Evolutionary conservation across 2,888 invertebrate species (phyloP).

Genomic region (Zygogramma bicolorata): DNA sequence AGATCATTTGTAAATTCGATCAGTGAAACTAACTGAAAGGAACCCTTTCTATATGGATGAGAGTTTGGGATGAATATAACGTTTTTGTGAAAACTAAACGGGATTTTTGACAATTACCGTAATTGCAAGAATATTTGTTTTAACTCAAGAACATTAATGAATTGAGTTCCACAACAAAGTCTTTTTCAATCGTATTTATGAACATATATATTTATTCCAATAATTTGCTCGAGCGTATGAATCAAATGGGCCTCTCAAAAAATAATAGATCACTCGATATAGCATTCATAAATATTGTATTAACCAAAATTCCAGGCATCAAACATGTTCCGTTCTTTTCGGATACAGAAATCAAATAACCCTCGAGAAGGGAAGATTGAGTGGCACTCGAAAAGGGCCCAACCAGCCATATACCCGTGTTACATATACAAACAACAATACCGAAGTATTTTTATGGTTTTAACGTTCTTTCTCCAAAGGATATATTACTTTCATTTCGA

Average conservation of each 20-base stretch:
- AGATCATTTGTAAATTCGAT: too few relatives aligned
- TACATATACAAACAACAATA: conserved; percentile 50
- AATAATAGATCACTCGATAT: not conserved
- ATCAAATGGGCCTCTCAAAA: not conserved
- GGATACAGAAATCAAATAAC: conserved; percentile 16
- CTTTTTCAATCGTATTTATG: too few relatives aligned
- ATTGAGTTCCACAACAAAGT: too few relatives aligned
- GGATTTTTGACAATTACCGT: too few relatives aligned
- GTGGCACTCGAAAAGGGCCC: conserved; percentile 35
- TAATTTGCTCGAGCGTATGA: too few relatives aligned
- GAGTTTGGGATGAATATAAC: too few relatives aligned
- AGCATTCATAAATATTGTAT: not conserved
- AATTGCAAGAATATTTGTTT: too few relatives aligned
- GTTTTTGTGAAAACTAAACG: too few relatives aligned
- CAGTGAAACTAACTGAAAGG: too few relatives aligned
- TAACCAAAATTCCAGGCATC: not conserved
- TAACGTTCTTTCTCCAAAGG: conserved; percentile 61
- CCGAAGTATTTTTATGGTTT: conserved; percentile 65
- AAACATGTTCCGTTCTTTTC: conserved; percentile 7
- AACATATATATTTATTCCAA: too few relatives aligned
- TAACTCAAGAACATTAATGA: too few relatives aligned
- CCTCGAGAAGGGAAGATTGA: conserved; percentile 30
- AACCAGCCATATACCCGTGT: conserved; percentile 24
- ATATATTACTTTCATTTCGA: conserved; percentile 68
- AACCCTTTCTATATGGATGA: too few relatives aligned